Evolutionary conservation across 2,888 invertebrate genomes (phyloP).

Genomic region (Spialia ferax): DNA sequence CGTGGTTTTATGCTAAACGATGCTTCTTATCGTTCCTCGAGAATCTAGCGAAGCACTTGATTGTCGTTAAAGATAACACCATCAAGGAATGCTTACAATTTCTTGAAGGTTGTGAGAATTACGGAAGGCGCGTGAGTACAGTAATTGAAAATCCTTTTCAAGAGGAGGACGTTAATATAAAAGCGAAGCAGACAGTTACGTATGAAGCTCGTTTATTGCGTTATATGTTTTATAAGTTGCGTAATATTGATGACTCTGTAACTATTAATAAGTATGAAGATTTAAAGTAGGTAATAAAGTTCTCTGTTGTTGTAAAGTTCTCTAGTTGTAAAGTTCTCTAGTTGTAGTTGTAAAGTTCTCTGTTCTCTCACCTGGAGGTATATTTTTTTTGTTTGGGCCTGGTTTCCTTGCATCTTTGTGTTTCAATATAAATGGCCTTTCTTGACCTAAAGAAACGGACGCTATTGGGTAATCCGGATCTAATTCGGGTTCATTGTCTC

Average conservation of each 20-base stretch:
- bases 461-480: conserved; percentile 88
- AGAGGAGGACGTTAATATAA: conserved; percentile 88
- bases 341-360: no score
- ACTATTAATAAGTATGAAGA: conserved; percentile 84
- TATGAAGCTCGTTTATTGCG: conserved; percentile 96
- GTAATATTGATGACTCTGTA: conserved; percentile 83
- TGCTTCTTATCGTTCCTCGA: conserved; percentile 97
- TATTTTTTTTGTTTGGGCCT: conserved; percentile 70
- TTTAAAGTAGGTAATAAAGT: conserved; percentile 67
- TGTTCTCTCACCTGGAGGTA: conserved; percentile 78
- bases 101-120: conserved; percentile 95
- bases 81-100: conserved; percentile 95
- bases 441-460: conserved; percentile 89
- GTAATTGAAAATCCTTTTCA: conserved; percentile 94
- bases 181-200: conserved; percentile 95
- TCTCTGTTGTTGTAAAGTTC: no score
- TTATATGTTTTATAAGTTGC: conserved; percentile 91
- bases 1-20: conserved; percentile 99
- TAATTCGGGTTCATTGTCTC: conserved; percentile 90
- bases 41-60: conserved; percentile 96
- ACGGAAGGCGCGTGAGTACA: conserved; percentile 94
- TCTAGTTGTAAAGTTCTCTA: no score
- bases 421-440: conserved; percentile 88
- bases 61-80: conserved; percentile 94
- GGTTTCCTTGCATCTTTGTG: conserved; percentile 86